A percentile compares a stretch with the other conserved stretches of the same genome.
Conservation (phyloP, 1,140 invertebrate genomes). For the Halyomorpha halys region DNA sequence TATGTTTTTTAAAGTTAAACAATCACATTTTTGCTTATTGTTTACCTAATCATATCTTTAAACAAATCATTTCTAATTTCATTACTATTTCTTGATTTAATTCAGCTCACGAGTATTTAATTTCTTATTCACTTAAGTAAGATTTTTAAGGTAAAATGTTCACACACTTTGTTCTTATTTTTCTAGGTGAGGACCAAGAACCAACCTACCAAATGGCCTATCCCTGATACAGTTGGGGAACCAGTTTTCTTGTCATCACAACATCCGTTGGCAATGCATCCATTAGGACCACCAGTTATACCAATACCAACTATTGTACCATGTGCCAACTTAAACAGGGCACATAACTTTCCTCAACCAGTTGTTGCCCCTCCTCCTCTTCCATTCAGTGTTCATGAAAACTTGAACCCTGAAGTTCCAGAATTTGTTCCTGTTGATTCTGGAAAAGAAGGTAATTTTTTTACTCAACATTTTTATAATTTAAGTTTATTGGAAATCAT, state of each 20-base stretch:
- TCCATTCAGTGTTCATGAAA: slow-evolving; percentile 36
- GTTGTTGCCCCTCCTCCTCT: slow-evolving; percentile 24
- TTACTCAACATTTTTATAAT: not conserved
- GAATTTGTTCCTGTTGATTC: slow-evolving; percentile 58
- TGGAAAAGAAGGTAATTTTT: slow-evolving; percentile 11
- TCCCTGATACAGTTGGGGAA: slow-evolving; percentile 47
- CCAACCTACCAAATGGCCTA: slow-evolving; percentile 78
- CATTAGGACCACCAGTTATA: slow-evolving; percentile 28
- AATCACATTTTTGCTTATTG: too few species aligned
- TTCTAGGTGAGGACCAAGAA: slow-evolving; percentile 63
- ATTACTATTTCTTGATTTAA: too few species aligned
- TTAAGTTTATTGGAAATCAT: not conserved
- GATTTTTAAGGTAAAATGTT: not conserved
- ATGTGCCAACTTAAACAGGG: not conserved
- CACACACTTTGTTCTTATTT: not conserved
- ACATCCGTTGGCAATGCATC: slow-evolving; percentile 31
- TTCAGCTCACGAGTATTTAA: not conserved
- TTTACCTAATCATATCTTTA: too few species aligned
- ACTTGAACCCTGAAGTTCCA: slow-evolving; percentile 73
- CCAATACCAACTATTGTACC: slow-evolving; percentile 35
- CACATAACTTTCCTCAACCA: slow-evolving; percentile 21
- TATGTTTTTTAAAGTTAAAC: slow-evolving; percentile 6
- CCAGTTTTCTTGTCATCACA: slow-evolving; percentile 31
- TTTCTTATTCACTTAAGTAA: not conserved
- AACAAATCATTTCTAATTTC: too few species aligned